Evolutionary conservation across 1,140 invertebrate genomes (phyloP).

Genomic region (Atopsyche davidsoni): DNA sequence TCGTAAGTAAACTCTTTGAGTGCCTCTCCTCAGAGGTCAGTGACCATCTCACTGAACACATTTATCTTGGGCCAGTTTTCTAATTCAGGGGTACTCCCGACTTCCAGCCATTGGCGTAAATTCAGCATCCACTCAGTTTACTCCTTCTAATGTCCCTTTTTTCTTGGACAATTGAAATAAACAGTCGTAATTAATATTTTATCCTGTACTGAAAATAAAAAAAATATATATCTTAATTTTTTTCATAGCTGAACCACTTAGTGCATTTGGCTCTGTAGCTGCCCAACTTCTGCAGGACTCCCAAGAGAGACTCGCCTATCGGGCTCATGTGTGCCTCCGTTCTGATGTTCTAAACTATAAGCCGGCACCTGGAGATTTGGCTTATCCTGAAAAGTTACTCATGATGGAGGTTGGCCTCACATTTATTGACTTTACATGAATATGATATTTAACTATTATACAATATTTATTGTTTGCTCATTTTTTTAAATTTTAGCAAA

Average conservation of each 20-base stretch:
- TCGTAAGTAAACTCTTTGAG: too few relatives aligned
- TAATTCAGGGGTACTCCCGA: too few relatives aligned
- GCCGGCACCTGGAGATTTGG: slow-evolving; percentile 90
- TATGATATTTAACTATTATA: slow-evolving; percentile 4
- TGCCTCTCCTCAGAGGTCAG: too few relatives aligned
- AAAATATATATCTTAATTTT: slow-evolving; percentile 7
- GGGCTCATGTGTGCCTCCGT: slow-evolving; percentile 89
- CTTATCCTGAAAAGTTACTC: slow-evolving; percentile 94
- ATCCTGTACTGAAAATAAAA: too few relatives aligned
- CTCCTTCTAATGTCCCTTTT: too few relatives aligned
- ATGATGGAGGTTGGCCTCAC: slow-evolving; percentile 79
- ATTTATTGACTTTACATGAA: neutral
- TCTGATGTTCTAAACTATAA: slow-evolving; percentile 85
- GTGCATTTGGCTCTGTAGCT: slow-evolving; percentile 78
- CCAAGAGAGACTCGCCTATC: slow-evolving; percentile 92
- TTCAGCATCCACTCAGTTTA: too few relatives aligned
- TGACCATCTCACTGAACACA: too few relatives aligned
- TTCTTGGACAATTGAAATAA: too few relatives aligned
- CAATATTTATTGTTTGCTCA: neutral
- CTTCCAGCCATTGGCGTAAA: too few relatives aligned
- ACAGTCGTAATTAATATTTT: too few relatives aligned
- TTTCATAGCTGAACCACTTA: slow-evolving; percentile 53
- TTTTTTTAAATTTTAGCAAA: slow-evolving; percentile 52
- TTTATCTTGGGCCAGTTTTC: too few relatives aligned
- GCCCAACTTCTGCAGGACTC: slow-evolving; percentile 90